Conservation (phyloP, 2,113 vertebrate genomes). For the Butorides virescens region DNA sequence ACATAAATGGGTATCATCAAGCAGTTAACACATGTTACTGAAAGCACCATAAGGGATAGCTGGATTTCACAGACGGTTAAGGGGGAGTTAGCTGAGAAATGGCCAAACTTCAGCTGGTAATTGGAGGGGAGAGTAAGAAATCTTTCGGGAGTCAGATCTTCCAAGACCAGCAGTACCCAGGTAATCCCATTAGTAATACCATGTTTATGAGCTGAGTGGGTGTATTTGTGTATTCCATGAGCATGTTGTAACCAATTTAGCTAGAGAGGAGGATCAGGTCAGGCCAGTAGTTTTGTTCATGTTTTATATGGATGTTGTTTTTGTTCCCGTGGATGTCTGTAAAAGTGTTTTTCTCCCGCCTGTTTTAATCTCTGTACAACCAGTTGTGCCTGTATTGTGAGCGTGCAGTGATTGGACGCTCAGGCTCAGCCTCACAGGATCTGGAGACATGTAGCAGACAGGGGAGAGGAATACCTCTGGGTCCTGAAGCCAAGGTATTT, state of each 20-base stretch:
- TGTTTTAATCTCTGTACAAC: background rate
- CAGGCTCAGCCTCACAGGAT: background rate
- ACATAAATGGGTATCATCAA: background rate
- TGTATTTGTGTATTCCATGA: background rate
- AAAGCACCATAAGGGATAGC: background rate
- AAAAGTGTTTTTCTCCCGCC: background rate
- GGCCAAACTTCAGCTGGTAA: background rate
- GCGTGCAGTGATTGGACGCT: background rate
- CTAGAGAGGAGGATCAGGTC: background rate
- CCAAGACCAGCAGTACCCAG: background rate
- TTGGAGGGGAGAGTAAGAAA: background rate
- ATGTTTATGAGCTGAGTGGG: background rate
- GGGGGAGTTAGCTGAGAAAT: background rate
- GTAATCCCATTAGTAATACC: background rate
- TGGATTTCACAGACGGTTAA: background rate
- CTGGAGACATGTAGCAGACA: background rate
- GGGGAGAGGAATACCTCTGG: background rate
- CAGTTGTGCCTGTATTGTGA: background rate
- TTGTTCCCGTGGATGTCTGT: background rate
- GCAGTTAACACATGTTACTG: background rate
- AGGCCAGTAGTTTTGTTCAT: background rate
- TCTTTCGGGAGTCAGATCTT: background rate
- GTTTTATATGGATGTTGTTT: background rate
- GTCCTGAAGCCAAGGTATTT: background rate
- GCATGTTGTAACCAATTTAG: background rate